These are phyloP conservation scores for Drosophila quasianomalipes DNA, from an alignment of 2,888 invertebrate genomes.

Conservation along the genomic window DNA sequence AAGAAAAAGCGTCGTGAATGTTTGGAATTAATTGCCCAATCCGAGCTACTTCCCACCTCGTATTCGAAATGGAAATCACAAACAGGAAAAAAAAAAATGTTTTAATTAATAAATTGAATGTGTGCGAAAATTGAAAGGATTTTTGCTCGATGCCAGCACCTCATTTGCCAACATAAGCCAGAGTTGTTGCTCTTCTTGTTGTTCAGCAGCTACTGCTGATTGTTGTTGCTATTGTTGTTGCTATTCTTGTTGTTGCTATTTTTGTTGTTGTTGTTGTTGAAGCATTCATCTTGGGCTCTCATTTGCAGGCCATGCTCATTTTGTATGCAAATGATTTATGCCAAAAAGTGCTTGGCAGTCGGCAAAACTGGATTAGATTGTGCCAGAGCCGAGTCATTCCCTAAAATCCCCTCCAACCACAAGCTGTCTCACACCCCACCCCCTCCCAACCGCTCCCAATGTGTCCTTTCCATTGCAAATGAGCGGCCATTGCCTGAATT, in stretches of 20 bases:
- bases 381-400: constrained; percentile 68
- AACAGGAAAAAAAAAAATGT: constrained; percentile 67
- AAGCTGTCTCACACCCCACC: not conserved
- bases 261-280: constrained; percentile 51
- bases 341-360: constrained; percentile 74
- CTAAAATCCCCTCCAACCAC: constrained; percentile 38
- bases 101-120: constrained; percentile 85
- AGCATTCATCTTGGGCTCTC: constrained; percentile 76
- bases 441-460: not conserved
- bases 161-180: constrained; percentile 42
- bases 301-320: constrained; percentile 79
- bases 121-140: constrained; percentile 84
- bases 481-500: constrained; percentile 66
- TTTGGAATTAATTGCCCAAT: constrained; percentile 81
- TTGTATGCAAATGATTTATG: constrained; percentile 85
- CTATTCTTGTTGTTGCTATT: constrained; percentile 32
- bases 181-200: constrained; percentile 47
- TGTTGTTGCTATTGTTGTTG: constrained; percentile 29
- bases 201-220: constrained; percentile 21
- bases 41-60: constrained; percentile 19
- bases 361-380: constrained; percentile 79
- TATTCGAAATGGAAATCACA: constrained; percentile 62
- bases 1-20: constrained; percentile 81
- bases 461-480: constrained; percentile 45
- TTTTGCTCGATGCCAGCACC: constrained; percentile 55